Conservation (phyloP, 2,888 invertebrate species). For the Panopea generosa region DNA sequence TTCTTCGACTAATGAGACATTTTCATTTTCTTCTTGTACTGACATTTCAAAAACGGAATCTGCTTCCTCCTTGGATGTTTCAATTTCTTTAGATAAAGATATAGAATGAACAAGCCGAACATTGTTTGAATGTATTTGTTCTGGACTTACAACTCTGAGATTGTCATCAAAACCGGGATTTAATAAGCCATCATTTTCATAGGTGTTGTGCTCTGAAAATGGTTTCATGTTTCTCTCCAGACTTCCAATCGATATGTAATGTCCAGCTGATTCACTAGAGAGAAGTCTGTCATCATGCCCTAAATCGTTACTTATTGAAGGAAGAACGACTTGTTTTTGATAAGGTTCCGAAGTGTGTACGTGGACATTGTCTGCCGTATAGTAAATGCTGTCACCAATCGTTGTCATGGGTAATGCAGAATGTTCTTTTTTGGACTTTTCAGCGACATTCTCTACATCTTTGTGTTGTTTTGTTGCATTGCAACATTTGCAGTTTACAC, state of each 20-base stretch:
- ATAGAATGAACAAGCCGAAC: no score
- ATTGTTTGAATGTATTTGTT: no score
- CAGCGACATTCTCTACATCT: neutral
- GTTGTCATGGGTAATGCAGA: neutral
- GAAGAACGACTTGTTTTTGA: neutral
- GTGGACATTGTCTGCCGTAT: conserved; percentile 9
- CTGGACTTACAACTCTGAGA: no score
- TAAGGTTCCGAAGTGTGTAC: neutral
- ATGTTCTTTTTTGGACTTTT: neutral
- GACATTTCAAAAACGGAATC: neutral
- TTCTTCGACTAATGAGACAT: neutral
- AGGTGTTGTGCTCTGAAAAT: no score
- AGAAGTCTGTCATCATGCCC: neutral
- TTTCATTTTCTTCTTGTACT: neutral
- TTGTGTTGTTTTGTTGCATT: no score
- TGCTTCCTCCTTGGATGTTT: neutral
- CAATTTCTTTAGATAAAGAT: neutral
- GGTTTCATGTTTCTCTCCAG: conserved; percentile 21
- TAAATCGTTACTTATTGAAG: neutral
- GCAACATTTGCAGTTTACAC: neutral
- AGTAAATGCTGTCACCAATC: conserved; percentile 21
- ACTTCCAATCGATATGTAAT: conserved; percentile 23
- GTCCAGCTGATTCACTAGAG: conserved; percentile 10
- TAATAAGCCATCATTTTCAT: no score
- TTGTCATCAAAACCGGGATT: no score